Conservation (phyloP, 2,797 vertebrate species). For the Botia kubotai region DNA sequence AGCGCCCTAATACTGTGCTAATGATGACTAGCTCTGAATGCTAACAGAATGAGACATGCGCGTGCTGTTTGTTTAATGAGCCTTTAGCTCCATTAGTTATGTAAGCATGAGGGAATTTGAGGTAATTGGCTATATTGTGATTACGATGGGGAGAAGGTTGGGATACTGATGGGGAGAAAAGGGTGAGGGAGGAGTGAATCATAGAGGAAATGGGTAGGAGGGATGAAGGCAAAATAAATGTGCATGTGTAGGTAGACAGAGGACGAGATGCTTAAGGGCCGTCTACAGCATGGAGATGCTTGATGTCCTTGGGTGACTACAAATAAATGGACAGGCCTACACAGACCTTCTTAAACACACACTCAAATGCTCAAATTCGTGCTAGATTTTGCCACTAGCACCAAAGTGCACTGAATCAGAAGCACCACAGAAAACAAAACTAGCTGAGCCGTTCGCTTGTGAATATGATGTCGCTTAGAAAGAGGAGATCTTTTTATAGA, state of each 20-base stretch:
- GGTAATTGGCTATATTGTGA: conserved; percentile 39
- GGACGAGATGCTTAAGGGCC: neutral
- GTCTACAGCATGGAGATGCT: neutral
- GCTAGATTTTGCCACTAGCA: neutral
- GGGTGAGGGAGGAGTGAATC: conserved; percentile 29
- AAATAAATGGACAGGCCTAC: neutral
- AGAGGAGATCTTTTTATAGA: too few species aligned
- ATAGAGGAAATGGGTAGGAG: neutral
- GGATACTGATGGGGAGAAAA: conserved; percentile 17
- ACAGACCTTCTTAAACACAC: neutral
- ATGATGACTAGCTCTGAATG: conserved; percentile 48
- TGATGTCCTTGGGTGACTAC: neutral
- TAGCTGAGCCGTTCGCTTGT: neutral
- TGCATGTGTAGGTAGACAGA: neutral
- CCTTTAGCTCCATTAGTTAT: conserved; percentile 48
- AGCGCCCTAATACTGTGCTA: conserved; percentile 42
- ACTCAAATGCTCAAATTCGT: neutral
- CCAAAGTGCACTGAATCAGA: neutral
- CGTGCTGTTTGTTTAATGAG: conserved; percentile 50
- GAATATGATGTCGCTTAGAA: neutral
- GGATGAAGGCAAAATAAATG: conserved; percentile 7
- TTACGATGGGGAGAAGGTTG: conserved; percentile 37
- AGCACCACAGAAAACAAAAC: neutral
- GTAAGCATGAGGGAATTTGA: conserved; percentile 33
- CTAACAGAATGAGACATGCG: conserved; percentile 48